Percentiles rank a stretch among this genome's conserved stretches.
Conservation (phyloP, 2,113 vertebrate species). For the Tauraco erythrolophus region DNA sequence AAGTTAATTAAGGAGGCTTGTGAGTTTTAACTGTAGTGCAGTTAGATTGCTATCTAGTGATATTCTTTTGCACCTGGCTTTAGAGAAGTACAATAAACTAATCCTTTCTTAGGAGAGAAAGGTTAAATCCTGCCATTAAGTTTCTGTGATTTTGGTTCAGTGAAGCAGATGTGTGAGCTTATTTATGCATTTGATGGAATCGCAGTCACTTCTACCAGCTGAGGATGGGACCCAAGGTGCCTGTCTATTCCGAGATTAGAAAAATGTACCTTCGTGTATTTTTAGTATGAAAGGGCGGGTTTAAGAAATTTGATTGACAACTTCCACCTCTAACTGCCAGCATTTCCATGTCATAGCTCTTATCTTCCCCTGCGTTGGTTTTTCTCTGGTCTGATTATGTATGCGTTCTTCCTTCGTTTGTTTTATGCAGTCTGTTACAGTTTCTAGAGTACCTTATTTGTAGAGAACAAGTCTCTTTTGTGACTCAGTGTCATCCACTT, state of each 20-base stretch:
- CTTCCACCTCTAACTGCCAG: slow-evolving; percentile 46
- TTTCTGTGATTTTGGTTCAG: slow-evolving; percentile 21
- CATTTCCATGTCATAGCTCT: slow-evolving; percentile 34
- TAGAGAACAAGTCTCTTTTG: slow-evolving; percentile 35
- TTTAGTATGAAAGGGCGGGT: slow-evolving; percentile 37
- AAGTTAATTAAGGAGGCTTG: not conserved
- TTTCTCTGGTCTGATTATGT: not conserved
- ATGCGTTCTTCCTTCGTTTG: slow-evolving; percentile 13
- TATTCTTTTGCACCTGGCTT: slow-evolving; percentile 15
- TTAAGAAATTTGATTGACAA: slow-evolving; percentile 42
- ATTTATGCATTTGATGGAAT: not conserved
- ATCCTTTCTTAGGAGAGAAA: slow-evolving; percentile 10
- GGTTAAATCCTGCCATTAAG: not conserved
- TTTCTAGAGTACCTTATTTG: slow-evolving; percentile 27
- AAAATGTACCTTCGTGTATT: slow-evolving; percentile 16
- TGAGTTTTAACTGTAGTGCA: not conserved
- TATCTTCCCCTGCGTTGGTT: not conserved
- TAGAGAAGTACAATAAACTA: slow-evolving; percentile 3
- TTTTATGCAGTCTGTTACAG: not conserved
- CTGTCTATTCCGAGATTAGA: slow-evolving; percentile 21
- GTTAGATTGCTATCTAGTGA: not conserved
- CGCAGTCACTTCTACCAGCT: not conserved
- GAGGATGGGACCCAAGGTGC: not conserved
- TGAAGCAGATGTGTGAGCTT: slow-evolving; percentile 25
- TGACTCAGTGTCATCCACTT: slow-evolving; percentile 20